phyloP scores from a whole-genome alignment of 2,888 invertebrate species.

The Drosophila percnosoma region DNA sequence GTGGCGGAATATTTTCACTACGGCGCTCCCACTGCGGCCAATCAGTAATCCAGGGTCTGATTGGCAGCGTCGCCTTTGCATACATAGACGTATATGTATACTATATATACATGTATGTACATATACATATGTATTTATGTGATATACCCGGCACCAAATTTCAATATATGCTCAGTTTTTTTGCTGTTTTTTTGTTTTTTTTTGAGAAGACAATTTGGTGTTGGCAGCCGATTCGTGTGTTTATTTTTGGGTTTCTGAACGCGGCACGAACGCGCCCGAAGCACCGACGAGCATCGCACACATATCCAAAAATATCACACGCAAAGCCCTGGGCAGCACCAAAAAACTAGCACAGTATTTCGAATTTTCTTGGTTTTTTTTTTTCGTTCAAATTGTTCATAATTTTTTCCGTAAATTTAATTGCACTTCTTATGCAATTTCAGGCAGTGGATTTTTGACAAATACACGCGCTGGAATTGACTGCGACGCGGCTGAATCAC shows the following conservation, averaged over 20 bases:
- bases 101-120: background rate
- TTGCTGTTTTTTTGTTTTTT: background rate
- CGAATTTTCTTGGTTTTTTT: slow-evolving; percentile 55
- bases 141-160: slow-evolving; percentile 16
- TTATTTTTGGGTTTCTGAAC: slow-evolving; percentile 77
- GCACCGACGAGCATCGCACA: slow-evolving; percentile 58
- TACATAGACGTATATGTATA: background rate
- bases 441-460: slow-evolving; percentile 4
- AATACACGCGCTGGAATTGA: slow-evolving; percentile 47
- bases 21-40: slow-evolving; percentile 53
- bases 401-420: slow-evolving; percentile 50
- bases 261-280: slow-evolving; percentile 70
- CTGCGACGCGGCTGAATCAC: slow-evolving; percentile 52
- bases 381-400: slow-evolving; percentile 56
- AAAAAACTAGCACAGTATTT: slow-evolving; percentile 73
- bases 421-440: slow-evolving; percentile 64
- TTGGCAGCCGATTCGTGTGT: slow-evolving; percentile 77
- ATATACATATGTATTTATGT: background rate
- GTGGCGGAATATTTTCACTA: slow-evolving; percentile 29
- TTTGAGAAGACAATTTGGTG: slow-evolving; percentile 29
- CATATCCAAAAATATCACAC: slow-evolving; percentile 83
- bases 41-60: slow-evolving; percentile 83
- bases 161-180: slow-evolving; percentile 17
- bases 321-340: slow-evolving; percentile 81
- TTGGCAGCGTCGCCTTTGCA: slow-evolving; percentile 43